Evolutionary conservation across 1,140 invertebrate genomes (phyloP), one percentile per base, ranked within the genome.

Genomic region (Papilio aristodemus): DNA sequence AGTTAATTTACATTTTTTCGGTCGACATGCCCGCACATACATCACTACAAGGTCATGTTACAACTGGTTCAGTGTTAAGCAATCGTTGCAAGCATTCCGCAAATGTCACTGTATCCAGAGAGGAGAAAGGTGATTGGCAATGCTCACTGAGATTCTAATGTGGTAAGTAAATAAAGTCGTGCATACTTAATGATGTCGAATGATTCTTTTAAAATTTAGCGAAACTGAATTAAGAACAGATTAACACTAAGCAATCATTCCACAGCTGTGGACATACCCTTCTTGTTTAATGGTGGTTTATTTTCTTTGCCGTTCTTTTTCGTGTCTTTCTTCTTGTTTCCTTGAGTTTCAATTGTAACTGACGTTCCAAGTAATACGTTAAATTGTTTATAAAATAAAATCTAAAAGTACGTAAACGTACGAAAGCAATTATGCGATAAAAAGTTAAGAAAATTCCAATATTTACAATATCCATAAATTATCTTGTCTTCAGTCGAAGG

Each of bases 291-390:
- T 66, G 86, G 85, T 64, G 79, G 69, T 88, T 87, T 88, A 73
- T 90, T 91, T 73, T 91, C 87, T 77, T 91, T 91, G 37, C 85
- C 85, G 41, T 74, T 67, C 66, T 85, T 89, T 87, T 89, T 88
- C 25, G 17, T 80, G 69, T 89, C 86, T 74, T 84, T 87, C 82
- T 87, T 89, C 83, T 84, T 87, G 25, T 38, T 72, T 63, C 66
- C 70, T 73, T 80, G 72, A 67, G 73, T 60, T 73, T 87, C 86
- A 77, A 66, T 84, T 32, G 74, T 71, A 75, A 77, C 83, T 89
- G 19, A 50, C 27, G 37, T 14, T 36, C 14, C 59, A 36, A 39
- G 8, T 3, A 60, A 38, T 17, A 25, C 19, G 10, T 22, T 50
- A 13, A 19, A 66, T 14, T 36, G 1, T 41, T 38, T 13, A n/a